Evolutionary conservation across 2,888 invertebrate species (phyloP).

Genomic region (Pachymerium ferrugineum): DNA sequence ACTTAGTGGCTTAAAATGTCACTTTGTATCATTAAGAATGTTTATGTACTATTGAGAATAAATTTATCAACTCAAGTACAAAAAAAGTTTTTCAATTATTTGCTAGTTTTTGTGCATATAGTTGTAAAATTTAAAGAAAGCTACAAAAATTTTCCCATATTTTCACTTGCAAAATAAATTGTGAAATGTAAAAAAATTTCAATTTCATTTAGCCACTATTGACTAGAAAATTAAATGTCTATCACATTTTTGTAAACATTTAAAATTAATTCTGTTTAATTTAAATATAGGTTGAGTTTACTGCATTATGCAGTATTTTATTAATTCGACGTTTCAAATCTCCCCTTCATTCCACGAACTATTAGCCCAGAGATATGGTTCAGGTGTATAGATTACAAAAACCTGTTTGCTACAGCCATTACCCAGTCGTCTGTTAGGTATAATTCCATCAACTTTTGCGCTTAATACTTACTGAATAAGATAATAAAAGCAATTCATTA

Average conservation of each 20-base stretch:
- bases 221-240: no score
- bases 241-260: not conserved
- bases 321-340: constrained; percentile 1
- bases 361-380: constrained; percentile 13
- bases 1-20: no score
- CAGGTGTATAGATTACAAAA: constrained; percentile 14
- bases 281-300: not conserved
- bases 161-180: not conserved
- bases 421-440: not conserved
- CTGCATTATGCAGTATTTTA: not conserved
- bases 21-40: no score
- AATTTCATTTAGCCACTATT: no score
- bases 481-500: constrained; percentile 15
- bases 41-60: no score
- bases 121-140: no score
- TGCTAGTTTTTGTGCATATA: no score
- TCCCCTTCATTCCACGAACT: constrained; percentile 6
- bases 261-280: not conserved
- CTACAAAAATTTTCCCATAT: no score
- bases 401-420: constrained; percentile 8
- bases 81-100: no score
- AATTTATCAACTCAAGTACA: no score
- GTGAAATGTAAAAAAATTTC: not conserved
- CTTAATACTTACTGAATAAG: not conserved
- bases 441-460: constrained; percentile 1